Evolutionary conservation across 2,888 invertebrate species (phyloP), one percentile per base, ranked within the genome.

Genomic region (Drosophila rubida): DNA sequence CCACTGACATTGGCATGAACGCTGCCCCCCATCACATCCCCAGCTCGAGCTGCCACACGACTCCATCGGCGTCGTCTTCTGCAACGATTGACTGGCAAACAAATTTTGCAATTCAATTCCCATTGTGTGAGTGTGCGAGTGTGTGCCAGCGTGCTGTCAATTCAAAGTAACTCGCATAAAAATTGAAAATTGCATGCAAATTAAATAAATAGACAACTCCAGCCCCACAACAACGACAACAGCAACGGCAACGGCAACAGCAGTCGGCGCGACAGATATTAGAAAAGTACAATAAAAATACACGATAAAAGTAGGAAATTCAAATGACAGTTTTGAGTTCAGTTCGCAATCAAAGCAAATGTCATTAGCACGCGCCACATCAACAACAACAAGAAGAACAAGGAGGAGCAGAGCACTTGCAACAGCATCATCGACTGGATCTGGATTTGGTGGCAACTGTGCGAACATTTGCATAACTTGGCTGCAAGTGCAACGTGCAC

Each of bases 51-150:
- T 30, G 44, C 16, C 46, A n/a, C 44, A 25, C 54, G 7, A 41
- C 14, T 22, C 14, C 22, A 11, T 27, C 53, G 25, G 13, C 58
- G 8, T 16, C 69, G 44, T 64, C 75, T 32, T 64, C 65, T 60
- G 44, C 77, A 49, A 25, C 74, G 74, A 75, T 75, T 75, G 87
- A 80, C 80, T 68, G 85, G 75, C 87, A 82, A 82, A 82, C 87
- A 87, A 83, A 87, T 83, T 85, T 85, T 86, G 80, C 84, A 88
- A 85, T 88, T 85, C 88, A 88, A 88, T 85, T 85, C 88, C 86
- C 66, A 85, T 88, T 85, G 84, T 61, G 76, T 60, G 63, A 41
- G 30, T 23, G 41, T 27, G 53, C 9, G 27, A 25, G 48, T 44
- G 39, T 30, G 45, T 30, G 54, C 27, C 63, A 51, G 65, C 66